Conservation (phyloP, 1,140 invertebrate species). For the Myzus persicae region DNA sequence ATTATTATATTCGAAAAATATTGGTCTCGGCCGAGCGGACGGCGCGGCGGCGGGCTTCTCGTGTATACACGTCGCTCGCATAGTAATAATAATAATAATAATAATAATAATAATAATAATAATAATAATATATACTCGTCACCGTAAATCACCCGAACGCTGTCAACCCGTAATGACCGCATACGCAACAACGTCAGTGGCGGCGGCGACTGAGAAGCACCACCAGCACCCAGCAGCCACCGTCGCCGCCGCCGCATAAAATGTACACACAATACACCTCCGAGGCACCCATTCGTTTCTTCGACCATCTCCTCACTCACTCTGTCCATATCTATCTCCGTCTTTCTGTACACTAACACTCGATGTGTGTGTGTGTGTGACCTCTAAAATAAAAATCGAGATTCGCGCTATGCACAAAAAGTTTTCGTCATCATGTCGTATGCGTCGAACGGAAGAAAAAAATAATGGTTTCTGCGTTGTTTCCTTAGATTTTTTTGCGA, state of each 20-base stretch:
- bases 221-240: neutral
- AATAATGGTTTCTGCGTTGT: neutral
- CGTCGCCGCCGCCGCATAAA: neutral
- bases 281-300: conserved; percentile 2
- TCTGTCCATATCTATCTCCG: neutral
- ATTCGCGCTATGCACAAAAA: neutral
- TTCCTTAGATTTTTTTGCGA: neutral
- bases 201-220: neutral
- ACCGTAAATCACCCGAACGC: conserved; percentile 57
- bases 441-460: neutral
- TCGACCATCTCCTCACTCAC: neutral
- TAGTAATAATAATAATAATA: conserved; percentile 19
- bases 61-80: neutral
- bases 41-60: neutral
- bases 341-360: neutral
- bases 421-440: neutral
- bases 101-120: conserved; percentile 41
- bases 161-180: conserved; percentile 52
- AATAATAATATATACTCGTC: conserved; percentile 45
- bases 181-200: neutral
- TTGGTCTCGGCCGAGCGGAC: neutral
- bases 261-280: neutral
- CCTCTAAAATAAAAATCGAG: conserved; percentile 7
- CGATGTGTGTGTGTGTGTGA: neutral
- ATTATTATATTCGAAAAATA: neutral